A percentile compares a stretch with the other conserved stretches of the same genome.
Evolutionary conservation across 37 sponge, comb jelly and placozoan species (phyloP).

Genomic region (Eunapius fragilis): DNA sequence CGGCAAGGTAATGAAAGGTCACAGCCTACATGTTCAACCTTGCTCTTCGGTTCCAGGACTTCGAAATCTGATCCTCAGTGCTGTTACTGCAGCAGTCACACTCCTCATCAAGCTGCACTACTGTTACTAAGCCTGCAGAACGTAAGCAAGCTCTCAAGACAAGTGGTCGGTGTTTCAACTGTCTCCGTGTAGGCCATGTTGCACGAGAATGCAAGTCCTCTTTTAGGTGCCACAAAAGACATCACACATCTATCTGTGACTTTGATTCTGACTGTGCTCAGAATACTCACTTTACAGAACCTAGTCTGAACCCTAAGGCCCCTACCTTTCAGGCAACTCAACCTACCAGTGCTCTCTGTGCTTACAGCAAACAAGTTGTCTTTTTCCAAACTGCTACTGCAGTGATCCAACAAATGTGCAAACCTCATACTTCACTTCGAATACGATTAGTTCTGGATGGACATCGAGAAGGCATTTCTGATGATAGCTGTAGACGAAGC

Average conservation of each 20-base stretch:
- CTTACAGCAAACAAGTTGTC: neutral
- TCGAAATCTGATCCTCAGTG: neutral
- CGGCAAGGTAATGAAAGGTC: neutral
- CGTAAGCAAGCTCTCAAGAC: conserved; percentile 32
- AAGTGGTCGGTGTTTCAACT: conserved; percentile 46
- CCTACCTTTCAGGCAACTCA: neutral
- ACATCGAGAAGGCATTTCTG: conserved; percentile 27
- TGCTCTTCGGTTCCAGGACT: conserved; percentile 11
- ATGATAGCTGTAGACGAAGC: conserved; percentile 24
- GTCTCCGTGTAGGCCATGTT: conserved; percentile 39
- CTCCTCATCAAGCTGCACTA: conserved; percentile 2
- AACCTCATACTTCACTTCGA: neutral
- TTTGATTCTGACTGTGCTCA: neutral
- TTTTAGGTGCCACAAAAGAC: conserved; percentile 13
- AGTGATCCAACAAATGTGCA: neutral
- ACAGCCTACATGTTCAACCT: conserved; percentile 2
- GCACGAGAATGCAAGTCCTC: conserved; percentile 18
- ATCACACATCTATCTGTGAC: conserved; percentile 49
- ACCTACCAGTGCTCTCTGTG: neutral
- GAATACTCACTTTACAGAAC: neutral
- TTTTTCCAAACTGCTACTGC: neutral
- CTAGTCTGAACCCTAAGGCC: neutral
- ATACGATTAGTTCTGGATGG: neutral
- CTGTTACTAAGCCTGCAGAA: neutral
- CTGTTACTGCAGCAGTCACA: conserved; percentile 50